Percentiles rank a stretch among this genome's conserved stretches.
These are phyloP conservation scores for Cecidostiba fungosa DNA, from an alignment of 2,888 invertebrate species.

Conservation along the genomic window DNA sequence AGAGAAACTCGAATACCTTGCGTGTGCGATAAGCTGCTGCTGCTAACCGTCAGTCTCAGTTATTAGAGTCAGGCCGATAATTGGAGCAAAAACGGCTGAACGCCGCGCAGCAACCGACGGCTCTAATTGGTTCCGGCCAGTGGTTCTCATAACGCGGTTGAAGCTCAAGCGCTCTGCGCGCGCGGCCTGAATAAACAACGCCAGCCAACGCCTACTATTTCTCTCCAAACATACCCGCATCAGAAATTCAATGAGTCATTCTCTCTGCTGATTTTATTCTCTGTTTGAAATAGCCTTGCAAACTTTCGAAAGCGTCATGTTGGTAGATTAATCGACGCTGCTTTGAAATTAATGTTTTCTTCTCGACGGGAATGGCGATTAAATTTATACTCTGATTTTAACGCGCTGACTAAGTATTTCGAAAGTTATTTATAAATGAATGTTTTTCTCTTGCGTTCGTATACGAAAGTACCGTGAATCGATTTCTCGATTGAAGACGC, in stretches of 20 bases:
- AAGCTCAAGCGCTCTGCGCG: not conserved
- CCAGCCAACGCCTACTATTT: not conserved
- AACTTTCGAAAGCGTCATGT: not conserved
- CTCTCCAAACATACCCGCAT: not conserved
- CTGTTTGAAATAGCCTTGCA: not conserved
- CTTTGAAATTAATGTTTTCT: not conserved
- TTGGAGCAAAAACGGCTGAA: conserved; percentile 58
- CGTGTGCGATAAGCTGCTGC: not conserved
- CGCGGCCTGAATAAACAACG: conserved; percentile 12
- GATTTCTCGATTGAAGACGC: not conserved
- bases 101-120: conserved; percentile 27
- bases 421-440: not conserved
- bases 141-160: conserved; percentile 18
- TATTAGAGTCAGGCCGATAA: conserved; percentile 55
- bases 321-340: not conserved
- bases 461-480: not conserved
- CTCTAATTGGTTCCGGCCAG: conserved; percentile 60
- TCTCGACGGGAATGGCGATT: not conserved
- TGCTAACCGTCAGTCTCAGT: not conserved
- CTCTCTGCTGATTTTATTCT: not conserved
- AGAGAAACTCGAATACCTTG: not conserved
- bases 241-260: not conserved
- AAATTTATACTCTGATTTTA: not conserved
- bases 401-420: not conserved
- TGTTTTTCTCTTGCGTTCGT: not conserved